A percentile compares a stretch with the other conserved stretches of the same genome.
phyloP scores from a whole-genome alignment of 2,888 invertebrate species.

The Ametastegia equiseti region DNA sequence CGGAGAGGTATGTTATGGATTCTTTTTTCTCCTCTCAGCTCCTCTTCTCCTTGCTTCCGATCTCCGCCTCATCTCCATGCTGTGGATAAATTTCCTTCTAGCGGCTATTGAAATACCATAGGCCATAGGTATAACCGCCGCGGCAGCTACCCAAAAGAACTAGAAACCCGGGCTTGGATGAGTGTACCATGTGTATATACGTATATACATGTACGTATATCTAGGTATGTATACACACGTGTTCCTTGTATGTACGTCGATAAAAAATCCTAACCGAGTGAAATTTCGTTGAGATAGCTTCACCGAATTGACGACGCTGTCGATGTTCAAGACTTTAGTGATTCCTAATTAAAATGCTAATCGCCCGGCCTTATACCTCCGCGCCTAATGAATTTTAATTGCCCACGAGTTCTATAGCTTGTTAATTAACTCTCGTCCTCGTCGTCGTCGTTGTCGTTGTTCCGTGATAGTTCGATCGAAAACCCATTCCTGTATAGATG shows the following conservation, averaged over 20 bases:
- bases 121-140: no score
- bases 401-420: conserved; percentile 1
- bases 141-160: no score
- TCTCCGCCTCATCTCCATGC: not conserved
- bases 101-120: conserved; percentile 2
- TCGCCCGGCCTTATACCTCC: not conserved
- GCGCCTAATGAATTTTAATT: conserved; percentile 29
- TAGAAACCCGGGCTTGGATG: no score
- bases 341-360: conserved; percentile 37
- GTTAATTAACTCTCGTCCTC: conserved; percentile 24
- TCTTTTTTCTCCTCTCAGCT: no score
- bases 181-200: not conserved
- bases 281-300: not conserved
- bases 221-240: not conserved
- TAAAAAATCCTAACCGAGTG: not conserved
- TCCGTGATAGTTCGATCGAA: not conserved
- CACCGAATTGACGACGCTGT: not conserved
- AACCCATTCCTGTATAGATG: not conserved
- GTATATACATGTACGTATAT: not conserved
- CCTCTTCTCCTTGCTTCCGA: no score
- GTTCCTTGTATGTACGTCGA: no score
- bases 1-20: not conserved
- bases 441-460: not conserved
- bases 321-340: not conserved
- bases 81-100: no score